Evolutionary conservation across 2,797 vertebrate species (phyloP), one percentile per base, ranked within the genome.

Genomic region (Karalla daura): DNA sequence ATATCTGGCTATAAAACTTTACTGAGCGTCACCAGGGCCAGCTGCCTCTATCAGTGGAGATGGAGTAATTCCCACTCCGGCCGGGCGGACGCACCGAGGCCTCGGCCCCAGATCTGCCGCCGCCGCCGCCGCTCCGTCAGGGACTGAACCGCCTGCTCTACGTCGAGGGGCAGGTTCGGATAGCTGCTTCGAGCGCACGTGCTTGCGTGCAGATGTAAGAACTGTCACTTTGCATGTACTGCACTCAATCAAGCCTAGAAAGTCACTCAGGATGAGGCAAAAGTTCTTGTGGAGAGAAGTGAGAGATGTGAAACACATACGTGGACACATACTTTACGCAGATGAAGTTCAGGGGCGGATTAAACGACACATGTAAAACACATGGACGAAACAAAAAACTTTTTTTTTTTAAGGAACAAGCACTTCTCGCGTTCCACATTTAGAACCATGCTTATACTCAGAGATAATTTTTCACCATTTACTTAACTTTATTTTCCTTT

Each of bases 1-100:
- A 89, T 90, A 87, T 95, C 95, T 94, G 93, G 91, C 93, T 91
- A 94, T 95, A 95, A 95, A 96, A 95, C 88, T 95, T 95, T 92
- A 96, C 88, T 88, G 91, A 92, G 90, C 92, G 53, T 95, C 91
- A 78, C 93, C 91, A 88, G 85, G 82, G 89, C 91, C 94, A 95
- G 95, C 92, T 95, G 95, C 89, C 91, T 94, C 89, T 89, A 93
- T 94, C 93, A 90, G 88, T 43, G 84, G 76, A 46, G 81, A 94
- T 83, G 87, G 72, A 84, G 37, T 75, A 82, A 83, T 92, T 92
- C 83, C 85, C 84, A 80, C 62, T 84, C 59, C 32, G 73, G 81
- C 74, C 54, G 9, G 58, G 74, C 51, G 21, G 61, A 80, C 79
- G 62, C 74, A 76, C 70, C 70, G 33, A 80, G 80, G 62, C 74